Percentiles rank a stretch among this genome's conserved stretches.
phyloP scores from a whole-genome alignment of 2,113 vertebrate genomes.

The Puma concolor region DNA sequence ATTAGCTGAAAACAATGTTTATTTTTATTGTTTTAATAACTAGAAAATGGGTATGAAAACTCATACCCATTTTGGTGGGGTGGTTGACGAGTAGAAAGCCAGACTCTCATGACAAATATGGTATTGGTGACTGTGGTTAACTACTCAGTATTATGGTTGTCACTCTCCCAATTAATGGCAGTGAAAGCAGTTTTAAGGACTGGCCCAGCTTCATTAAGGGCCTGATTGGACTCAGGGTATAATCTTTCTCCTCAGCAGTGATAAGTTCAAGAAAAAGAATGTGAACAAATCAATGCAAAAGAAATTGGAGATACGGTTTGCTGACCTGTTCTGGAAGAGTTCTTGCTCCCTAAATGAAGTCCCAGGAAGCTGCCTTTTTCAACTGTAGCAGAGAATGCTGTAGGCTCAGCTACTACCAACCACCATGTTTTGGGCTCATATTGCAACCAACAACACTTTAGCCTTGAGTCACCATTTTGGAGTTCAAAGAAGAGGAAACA shows the following conservation, averaged over 20 bases:
- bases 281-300: neutral
- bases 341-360: neutral
- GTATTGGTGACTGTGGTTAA: neutral
- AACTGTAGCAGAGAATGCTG: neutral
- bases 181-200: neutral
- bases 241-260: neutral
- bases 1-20: neutral
- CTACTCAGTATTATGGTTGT: neutral
- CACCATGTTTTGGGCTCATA: neutral
- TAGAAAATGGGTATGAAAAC: neutral
- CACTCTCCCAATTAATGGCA: neutral
- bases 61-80: neutral
- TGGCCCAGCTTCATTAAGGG: neutral
- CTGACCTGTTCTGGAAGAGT: neutral
- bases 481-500: neutral
- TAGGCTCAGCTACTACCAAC: neutral
- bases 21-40: neutral
- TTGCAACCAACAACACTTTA: neutral
- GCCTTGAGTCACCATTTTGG: neutral
- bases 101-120: neutral
- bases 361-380: neutral
- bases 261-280: neutral
- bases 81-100: neutral
- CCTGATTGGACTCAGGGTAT: neutral
- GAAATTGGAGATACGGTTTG: fast-evolving